Evolutionary conservation across 2,797 vertebrate genomes (phyloP), one percentile per base, ranked within the genome.

Genomic region (Notoglanidium macrostoma): DNA sequence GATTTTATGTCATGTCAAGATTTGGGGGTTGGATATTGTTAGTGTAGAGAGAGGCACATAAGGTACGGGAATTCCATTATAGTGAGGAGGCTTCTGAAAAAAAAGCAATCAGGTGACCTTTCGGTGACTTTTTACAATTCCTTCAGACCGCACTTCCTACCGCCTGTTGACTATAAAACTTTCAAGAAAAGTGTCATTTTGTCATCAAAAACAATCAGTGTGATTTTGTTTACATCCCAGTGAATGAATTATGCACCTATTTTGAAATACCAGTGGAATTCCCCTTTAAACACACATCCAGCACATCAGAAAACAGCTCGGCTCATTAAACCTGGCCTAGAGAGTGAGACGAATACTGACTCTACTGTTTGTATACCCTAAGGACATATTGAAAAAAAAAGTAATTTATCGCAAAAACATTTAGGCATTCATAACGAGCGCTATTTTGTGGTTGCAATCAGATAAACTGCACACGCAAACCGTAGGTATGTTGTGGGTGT

Each of bases 211-310:
- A n/a, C 40, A 46, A 1, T 73, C 9, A 2, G 26, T 19, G 15
- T 81, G 0, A 81, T 61, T 49, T 44, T 49, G 7, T 65, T 82
- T 82, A 44, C 8, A 46, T 65, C 21, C 3, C n/a, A n/a, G 40
- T n/a, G 9, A 81, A 23, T 61, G 78, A 44, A 44, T 61, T 61
- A 46, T 15, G 35, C 29, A 51, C 15, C 29, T 49, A 29, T 49
- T 65, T 17, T 63, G 26, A 82, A 29, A 63, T 82, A 82, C 49
- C 61, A 19, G 3, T 82, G 61, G 61, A 82, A 82, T 82, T 82
- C 61, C 80, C 44, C 44, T 82, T 82, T 46, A 81, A 81, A 49
- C 59, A 82, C 59, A 82, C 26, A 65, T 40, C 44, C 17, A 40
- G 35, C 55, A 80, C 57, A 57, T 2, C 4, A 23, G 21, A 40